phyloP scores from a whole-genome alignment of 2,888 invertebrate genomes.

The Zaprionus bogoriensis region DNA sequence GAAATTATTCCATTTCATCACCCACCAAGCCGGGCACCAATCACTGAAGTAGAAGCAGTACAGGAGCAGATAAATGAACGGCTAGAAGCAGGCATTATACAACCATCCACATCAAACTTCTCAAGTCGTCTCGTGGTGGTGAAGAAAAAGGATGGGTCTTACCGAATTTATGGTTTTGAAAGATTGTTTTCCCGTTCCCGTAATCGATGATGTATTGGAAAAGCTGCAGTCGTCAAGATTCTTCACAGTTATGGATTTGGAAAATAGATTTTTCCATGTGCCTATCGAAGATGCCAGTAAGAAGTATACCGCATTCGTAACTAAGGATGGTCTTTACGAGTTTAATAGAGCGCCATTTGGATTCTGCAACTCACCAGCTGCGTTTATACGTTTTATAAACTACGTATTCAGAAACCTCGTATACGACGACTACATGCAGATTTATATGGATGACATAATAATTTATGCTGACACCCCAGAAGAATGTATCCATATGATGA shows the following conservation, averaged over 20 bases:
- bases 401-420: not conserved
- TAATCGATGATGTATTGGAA: conserved; percentile 1
- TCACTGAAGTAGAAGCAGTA: too few relatives aligned
- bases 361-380: too few relatives aligned
- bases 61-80: too few relatives aligned
- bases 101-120: too few relatives aligned
- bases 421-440: conserved; percentile 2
- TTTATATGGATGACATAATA: conserved; percentile 19
- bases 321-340: not conserved
- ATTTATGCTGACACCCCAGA: conserved; percentile 13
- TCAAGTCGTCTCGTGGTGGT: not conserved
- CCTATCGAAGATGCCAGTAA: too few relatives aligned
- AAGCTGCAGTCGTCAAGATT: not conserved
- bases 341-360: not conserved
- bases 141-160: not conserved
- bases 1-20: too few relatives aligned
- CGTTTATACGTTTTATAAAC: too few relatives aligned
- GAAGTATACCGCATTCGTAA: not conserved
- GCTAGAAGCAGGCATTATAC: too few relatives aligned
- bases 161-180: not conserved
- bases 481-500: conserved; percentile 9
- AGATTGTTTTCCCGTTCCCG: not conserved
- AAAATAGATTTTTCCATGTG: too few relatives aligned
- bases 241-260: not conserved
- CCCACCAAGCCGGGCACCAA: too few relatives aligned